phyloP scores from a whole-genome alignment of 2,888 invertebrate species.

The Electrophaes corylata region DNA sequence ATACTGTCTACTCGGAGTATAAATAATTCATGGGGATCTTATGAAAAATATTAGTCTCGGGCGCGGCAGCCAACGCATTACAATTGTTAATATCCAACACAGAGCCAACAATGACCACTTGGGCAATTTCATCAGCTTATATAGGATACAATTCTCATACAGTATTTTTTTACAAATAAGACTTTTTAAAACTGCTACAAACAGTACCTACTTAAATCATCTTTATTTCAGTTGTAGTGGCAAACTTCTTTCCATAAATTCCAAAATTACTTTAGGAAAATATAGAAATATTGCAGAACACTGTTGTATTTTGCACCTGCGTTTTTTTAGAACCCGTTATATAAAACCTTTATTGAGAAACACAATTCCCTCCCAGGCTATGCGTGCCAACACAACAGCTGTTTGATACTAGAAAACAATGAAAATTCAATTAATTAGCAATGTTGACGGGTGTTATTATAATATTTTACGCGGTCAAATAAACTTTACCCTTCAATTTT shows the following conservation, averaged over 20 bases:
- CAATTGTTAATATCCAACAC: constrained; percentile 68
- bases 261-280: too few species aligned
- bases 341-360: constrained; percentile 34
- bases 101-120: constrained; percentile 22
- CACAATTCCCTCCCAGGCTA: constrained; percentile 38
- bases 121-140: constrained; percentile 13
- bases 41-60: constrained; percentile 70
- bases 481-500: neutral
- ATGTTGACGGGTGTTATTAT: constrained; percentile 8
- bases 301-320: constrained; percentile 38
- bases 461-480: constrained; percentile 8
- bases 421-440: constrained; percentile 33
- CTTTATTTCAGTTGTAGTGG: too few species aligned
- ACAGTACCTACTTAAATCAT: neutral
- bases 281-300: constrained; percentile 28
- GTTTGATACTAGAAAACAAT: constrained; percentile 43
- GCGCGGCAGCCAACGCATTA: constrained; percentile 73
- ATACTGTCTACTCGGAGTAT: constrained; percentile 73
- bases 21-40: constrained; percentile 79
- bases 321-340: constrained; percentile 23
- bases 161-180: neutral
- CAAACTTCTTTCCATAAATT: too few species aligned
- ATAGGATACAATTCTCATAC: neutral
- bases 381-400: constrained; percentile 45
- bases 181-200: neutral